Evolutionary conservation across 2,113 vertebrate genomes (phyloP), one percentile per base, ranked within the genome.

Genomic region (Pseudonaja textilis): DNA sequence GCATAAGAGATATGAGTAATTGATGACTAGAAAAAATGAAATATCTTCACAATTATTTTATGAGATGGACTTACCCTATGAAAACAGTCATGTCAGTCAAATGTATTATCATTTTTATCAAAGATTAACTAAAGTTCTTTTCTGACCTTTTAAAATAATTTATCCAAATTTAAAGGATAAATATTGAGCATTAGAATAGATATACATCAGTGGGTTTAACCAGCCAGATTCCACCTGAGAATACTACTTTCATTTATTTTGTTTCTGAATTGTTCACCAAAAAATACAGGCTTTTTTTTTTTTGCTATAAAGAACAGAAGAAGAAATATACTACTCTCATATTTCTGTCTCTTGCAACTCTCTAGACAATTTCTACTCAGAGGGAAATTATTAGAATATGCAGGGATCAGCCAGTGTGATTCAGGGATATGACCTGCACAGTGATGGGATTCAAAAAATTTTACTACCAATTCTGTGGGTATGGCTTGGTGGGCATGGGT

Each of bases 121-220:
- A 64, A 81, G 57, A 1, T 18, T 89, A 92, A 88, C 92, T 50
- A 95, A 90, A 56, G 55, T 89, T 95, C 1, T 94, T 95, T 95
- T 59, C 69, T 96, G 93, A 89, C 74, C 89, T 95, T 74, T 89
- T 86, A 87, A 52, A 91, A 90, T 45, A 89, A 54, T 88, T 96
- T 92, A 96, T 57, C 89, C 92, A 93, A 94, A 96, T 59, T 95
- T 85, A 90, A 93, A 95, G 91, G 56, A 92, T 14, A 90, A 91
- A 92, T 85, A 69, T 86, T 92, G 94, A 85, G 90, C 39, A 29
- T 92, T 96, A 93, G 52, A 69, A 61, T 52, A 95, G 93, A 93
- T 26, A 91, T 88, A 93, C 29, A 64, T 59, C 85, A 90, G 91
- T 87, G 81, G 91, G 12, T 92, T 93, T 93, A 92, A 95, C 91